These are phyloP conservation scores for Zaprionus kolodkinae DNA, from an alignment of 1,140 invertebrate species.

Conservation along the genomic window DNA sequence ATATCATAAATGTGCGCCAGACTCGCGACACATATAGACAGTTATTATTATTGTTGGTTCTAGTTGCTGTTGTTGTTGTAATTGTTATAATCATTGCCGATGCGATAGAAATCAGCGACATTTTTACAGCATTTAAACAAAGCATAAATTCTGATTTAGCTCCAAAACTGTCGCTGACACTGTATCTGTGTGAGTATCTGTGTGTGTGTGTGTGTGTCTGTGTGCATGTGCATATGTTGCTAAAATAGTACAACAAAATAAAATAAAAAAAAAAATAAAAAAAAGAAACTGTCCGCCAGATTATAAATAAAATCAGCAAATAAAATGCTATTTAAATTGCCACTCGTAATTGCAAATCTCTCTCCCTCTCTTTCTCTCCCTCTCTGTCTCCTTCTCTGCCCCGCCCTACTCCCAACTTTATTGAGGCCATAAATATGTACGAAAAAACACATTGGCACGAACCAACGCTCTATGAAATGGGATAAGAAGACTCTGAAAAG, in stretches of 20 bases:
- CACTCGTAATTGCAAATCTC: conserved; percentile 64
- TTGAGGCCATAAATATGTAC: conserved; percentile 58
- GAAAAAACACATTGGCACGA: conserved; percentile 12
- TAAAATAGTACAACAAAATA: conserved; percentile 44
- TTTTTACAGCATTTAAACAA: conserved; percentile 83
- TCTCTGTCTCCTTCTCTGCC: neutral
- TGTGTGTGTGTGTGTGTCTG: conserved; percentile 23
- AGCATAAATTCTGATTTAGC: conserved; percentile 82
- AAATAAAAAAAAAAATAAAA: neutral
- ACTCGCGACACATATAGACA: conserved; percentile 60
- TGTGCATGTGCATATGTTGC: conserved; percentile 52
- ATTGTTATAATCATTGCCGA: conserved; percentile 73
- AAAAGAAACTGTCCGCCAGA: conserved; percentile 54
- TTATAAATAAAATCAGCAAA: conserved; percentile 73
- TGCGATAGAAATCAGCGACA: conserved; percentile 78
- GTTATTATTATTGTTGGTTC: conserved; percentile 65
- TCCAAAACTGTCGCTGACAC: conserved; percentile 67
- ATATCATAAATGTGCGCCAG: conserved; percentile 47
- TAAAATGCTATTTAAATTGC: conserved; percentile 77
- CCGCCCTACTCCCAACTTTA: conserved; percentile 33
- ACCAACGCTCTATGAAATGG: conserved; percentile 21
- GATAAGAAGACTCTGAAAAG: conserved; percentile 5
- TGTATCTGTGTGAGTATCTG: conserved; percentile 18
- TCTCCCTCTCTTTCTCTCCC: neutral
- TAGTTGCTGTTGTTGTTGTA: conserved; percentile 49